phyloP scores from a whole-genome alignment of 2,797 vertebrate genomes.

The Diplodus sargus region DNA sequence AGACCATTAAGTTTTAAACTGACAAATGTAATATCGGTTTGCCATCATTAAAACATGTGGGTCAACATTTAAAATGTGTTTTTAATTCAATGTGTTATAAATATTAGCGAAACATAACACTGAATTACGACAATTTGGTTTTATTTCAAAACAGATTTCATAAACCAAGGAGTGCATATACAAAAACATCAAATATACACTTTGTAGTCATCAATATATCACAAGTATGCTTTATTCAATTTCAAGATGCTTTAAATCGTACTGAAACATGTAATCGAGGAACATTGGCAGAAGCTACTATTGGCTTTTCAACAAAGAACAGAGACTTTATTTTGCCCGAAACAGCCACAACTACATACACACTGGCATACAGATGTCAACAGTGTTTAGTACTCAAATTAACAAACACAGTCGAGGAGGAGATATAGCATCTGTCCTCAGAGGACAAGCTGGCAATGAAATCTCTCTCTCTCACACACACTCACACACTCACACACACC shows the following conservation, averaged over 20 bases:
- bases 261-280: neutral
- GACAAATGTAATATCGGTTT: neutral
- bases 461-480: too few species aligned
- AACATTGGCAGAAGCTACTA: neutral
- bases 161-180: conserved; percentile 8
- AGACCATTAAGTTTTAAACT: too few species aligned
- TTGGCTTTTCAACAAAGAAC: neutral
- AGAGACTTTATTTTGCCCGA: neutral
- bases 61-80: neutral
- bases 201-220: conserved; percentile 27
- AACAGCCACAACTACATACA: neutral
- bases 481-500: too few species aligned
- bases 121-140: neutral
- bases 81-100: neutral
- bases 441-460: neutral
- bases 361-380: neutral
- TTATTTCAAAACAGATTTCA: conserved; percentile 26
- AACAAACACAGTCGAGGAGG: neutral
- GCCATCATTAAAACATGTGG: neutral
- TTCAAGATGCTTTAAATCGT: neutral
- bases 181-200: conserved; percentile 10
- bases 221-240: conserved; percentile 1
- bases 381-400: neutral
- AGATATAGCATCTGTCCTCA: too few species aligned
- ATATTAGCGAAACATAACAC: neutral